Evolutionary conservation across 2,797 vertebrate genomes (phyloP).

Genomic region (Sternarchorhynchus goeldii): DNA sequence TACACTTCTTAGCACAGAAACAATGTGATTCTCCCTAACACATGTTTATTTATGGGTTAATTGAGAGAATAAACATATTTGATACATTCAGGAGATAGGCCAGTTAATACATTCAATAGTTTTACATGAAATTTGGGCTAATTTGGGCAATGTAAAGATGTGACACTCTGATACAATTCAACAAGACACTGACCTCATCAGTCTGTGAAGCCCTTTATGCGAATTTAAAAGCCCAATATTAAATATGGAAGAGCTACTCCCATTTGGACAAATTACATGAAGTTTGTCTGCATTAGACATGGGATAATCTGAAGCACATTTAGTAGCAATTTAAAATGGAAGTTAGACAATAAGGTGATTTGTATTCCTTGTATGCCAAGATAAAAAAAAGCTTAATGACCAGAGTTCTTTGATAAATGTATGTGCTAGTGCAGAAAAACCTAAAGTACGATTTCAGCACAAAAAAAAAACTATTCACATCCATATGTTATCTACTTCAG

Average conservation of each 20-base stretch:
- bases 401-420: constrained; percentile 55
- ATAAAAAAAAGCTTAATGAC: constrained; percentile 58
- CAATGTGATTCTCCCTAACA: background rate
- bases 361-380: constrained; percentile 58
- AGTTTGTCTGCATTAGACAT: constrained; percentile 68
- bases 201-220: constrained; percentile 55
- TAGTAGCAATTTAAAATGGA: constrained; percentile 61
- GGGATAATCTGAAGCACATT: constrained; percentile 68
- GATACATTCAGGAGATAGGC: background rate
- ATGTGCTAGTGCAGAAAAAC: constrained; percentile 42
- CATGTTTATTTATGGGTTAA: constrained; percentile 15
- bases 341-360: constrained; percentile 62
- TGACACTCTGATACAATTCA: constrained; percentile 24
- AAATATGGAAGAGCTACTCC: constrained; percentile 68
- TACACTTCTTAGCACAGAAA: background rate
- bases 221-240: constrained; percentile 62
- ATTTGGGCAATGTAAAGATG: constrained; percentile 7
- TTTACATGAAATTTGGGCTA: background rate
- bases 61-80: background rate
- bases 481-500: constrained; percentile 7
- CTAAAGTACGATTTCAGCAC: constrained; percentile 21
- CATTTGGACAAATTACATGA: constrained; percentile 69
- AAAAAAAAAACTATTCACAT: constrained; percentile 5
- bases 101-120: background rate
- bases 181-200: constrained; percentile 54